Evolutionary conservation across 2,888 invertebrate genomes (phyloP).

Genomic region (Dolichopus griseipennis): DNA sequence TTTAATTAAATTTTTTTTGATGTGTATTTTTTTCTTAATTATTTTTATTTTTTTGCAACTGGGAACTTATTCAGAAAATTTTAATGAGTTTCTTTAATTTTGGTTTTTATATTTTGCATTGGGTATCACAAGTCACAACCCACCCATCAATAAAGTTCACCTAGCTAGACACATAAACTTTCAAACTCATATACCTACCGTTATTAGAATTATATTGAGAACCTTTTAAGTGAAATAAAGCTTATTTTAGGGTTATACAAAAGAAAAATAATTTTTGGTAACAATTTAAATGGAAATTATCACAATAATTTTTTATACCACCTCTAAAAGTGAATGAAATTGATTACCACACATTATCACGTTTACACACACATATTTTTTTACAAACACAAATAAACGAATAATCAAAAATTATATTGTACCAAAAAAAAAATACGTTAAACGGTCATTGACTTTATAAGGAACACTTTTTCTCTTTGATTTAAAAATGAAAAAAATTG

Average conservation of each 20-base stretch:
- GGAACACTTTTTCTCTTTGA: background rate
- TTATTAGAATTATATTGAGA: background rate
- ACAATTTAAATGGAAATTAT: background rate
- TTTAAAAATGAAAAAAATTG: background rate
- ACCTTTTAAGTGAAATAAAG: background rate
- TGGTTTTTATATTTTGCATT: background rate
- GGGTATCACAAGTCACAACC: background rate
- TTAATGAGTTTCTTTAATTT: background rate
- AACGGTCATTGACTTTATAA: background rate
- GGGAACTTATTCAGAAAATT: too few relatives aligned
- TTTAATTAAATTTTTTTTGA: too few relatives aligned
- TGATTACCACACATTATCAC: background rate
- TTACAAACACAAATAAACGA: too few relatives aligned
- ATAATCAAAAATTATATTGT: too few relatives aligned
- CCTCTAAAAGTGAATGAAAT: background rate
- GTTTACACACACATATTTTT: too few relatives aligned
- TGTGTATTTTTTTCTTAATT: too few relatives aligned
- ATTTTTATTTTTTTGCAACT: too few relatives aligned
- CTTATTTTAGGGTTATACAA: background rate
- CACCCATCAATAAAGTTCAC: background rate
- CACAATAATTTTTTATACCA: background rate
- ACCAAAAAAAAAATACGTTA: background rate
- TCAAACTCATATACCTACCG: background rate
- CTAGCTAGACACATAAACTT: too few relatives aligned
- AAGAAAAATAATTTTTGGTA: background rate